Evolutionary conservation across 2,113 vertebrate genomes (phyloP), one percentile per base, ranked within the genome.

Genomic region (Erinaceus europaeus): DNA sequence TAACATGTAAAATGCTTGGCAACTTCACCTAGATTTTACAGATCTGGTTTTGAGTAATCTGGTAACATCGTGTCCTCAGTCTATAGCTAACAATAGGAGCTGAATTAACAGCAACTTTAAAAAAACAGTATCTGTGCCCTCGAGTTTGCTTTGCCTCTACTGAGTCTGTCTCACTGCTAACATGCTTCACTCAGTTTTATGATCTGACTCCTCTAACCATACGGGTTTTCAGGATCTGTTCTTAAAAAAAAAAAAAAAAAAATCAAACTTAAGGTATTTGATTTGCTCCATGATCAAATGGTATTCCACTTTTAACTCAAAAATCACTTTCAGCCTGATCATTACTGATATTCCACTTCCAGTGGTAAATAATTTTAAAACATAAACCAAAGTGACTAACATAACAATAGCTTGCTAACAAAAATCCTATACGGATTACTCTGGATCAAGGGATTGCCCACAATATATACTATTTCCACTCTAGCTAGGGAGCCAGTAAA

Each of bases 291-390:
- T 0, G 29, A 71, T n/a, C 65, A 71, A 4, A 4, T 13, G 11
- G 23, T 65, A 77, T 73, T 89, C 65, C 20, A 5, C 23, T 80
- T 85, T 79, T 18, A 42, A 34, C 64, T 86, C 40, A 57, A 78
- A 59, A 80, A 69, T 29, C 61, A 69, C 29, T 77, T 64, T 9
- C 36, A 29, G 29, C 57, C 44, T 83, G 46, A 76, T 82, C 29
- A n/a, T 61, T 74, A 62, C 9, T 34, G 32, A 32, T n/a, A 68
- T n/a, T 52, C 36, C 1, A 52, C 25, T 72, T 64, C 25, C 27
- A 7, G 42, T 13, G 44, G 36, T 32, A 86, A 71, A 44, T 77
- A 69, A 59, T 69, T 90, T 48, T 55, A 88, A 83, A 85, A 82
- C 23, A 74, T 11, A 75, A 57, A 76, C 44, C 29, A 64, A 15